phyloP scores from a whole-genome alignment of 1,140 invertebrate species.

The Zaprionus kolodkinae region DNA sequence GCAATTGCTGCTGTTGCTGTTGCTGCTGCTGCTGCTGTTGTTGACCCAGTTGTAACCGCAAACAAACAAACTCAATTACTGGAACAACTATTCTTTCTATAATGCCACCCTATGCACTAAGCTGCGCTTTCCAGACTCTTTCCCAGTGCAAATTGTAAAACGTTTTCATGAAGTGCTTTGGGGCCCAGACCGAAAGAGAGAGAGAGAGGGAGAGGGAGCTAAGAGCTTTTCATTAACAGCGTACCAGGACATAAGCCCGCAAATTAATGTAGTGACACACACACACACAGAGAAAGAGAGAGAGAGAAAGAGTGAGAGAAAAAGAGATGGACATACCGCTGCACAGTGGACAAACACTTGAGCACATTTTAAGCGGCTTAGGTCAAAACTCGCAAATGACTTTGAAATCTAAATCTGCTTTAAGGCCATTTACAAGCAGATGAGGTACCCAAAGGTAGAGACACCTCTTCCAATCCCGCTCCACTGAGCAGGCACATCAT shows the following conservation, averaged over 20 bases:
- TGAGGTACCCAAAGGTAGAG: slow-evolving; percentile 6
- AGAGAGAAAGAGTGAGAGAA: slow-evolving; percentile 6
- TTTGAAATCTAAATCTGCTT: slow-evolving; percentile 73
- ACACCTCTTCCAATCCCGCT: neutral
- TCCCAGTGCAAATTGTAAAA: slow-evolving; percentile 44
- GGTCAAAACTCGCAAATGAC: slow-evolving; percentile 70
- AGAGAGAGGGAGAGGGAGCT: neutral
- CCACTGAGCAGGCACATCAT: slow-evolving; percentile 46
- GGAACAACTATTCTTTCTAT: slow-evolving; percentile 51
- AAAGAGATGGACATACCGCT: slow-evolving; percentile 6
- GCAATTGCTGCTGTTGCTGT: slow-evolving; percentile 3
- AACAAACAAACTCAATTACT: slow-evolving; percentile 57
- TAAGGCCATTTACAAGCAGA: slow-evolving; percentile 14
- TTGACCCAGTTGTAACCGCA: slow-evolving; percentile 41
- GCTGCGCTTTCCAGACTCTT: neutral
- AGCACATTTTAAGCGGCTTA: slow-evolving; percentile 68
- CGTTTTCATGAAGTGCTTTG: slow-evolving; percentile 42
- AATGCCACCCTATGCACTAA: slow-evolving; percentile 37
- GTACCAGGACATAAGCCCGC: slow-evolving; percentile 48
- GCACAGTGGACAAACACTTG: slow-evolving; percentile 37
- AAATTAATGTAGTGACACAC: slow-evolving; percentile 69
- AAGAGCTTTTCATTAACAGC: slow-evolving; percentile 59
- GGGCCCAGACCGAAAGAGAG: neutral
- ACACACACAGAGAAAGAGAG: slow-evolving; percentile 13
- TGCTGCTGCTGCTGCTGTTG: slow-evolving; percentile 11